A percentile compares a stretch with the other conserved stretches of the same genome.
These are phyloP conservation scores for Melanogrammus aeglefinus DNA, from an alignment of 2,797 vertebrate genomes.

Conservation along the genomic window DNA sequence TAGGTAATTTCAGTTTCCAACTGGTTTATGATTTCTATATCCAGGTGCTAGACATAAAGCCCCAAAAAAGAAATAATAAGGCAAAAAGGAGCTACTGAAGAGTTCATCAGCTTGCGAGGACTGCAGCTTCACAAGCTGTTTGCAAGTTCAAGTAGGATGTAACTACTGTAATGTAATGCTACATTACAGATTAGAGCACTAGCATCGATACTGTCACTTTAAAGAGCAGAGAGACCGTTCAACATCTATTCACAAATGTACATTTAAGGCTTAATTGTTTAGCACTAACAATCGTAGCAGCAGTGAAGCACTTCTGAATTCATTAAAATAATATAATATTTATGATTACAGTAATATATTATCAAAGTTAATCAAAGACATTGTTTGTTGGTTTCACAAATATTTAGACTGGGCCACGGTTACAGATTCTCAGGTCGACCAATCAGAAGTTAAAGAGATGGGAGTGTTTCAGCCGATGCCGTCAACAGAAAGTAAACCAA, in stretches of 20 bases:
- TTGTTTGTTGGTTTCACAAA: constrained; percentile 41
- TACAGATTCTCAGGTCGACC: constrained; percentile 35
- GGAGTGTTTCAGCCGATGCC: constrained; percentile 43
- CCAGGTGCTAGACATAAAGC: constrained; percentile 16
- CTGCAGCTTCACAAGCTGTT: constrained; percentile 56
- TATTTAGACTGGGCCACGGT: constrained; percentile 41
- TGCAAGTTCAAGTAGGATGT: constrained; percentile 73
- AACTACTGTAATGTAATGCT: constrained; percentile 41
- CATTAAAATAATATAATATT: constrained; percentile 72
- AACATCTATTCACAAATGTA: constrained; percentile 80
- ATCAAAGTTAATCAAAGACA: constrained; percentile 69
- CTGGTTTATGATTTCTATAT: constrained; percentile 19
- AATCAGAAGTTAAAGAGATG: constrained; percentile 24
- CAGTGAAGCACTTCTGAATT: constrained; percentile 83
- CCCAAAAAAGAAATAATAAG: constrained; percentile 1
- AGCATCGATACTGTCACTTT: constrained; percentile 80
- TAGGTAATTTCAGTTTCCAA: constrained; percentile 29
- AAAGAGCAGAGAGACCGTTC: constrained; percentile 63
- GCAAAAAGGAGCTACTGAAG: constrained; percentile 42
- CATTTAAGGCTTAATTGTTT: constrained; percentile 83
- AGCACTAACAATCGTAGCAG: constrained; percentile 83
- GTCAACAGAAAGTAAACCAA: constrained; percentile 39
- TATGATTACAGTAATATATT: constrained; percentile 74
- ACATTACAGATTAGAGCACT: constrained; percentile 65
- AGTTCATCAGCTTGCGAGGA: constrained; percentile 47